phyloP scores from a whole-genome alignment of 2,888 invertebrate genomes.

The Nephrotoma appendiculata region DNA sequence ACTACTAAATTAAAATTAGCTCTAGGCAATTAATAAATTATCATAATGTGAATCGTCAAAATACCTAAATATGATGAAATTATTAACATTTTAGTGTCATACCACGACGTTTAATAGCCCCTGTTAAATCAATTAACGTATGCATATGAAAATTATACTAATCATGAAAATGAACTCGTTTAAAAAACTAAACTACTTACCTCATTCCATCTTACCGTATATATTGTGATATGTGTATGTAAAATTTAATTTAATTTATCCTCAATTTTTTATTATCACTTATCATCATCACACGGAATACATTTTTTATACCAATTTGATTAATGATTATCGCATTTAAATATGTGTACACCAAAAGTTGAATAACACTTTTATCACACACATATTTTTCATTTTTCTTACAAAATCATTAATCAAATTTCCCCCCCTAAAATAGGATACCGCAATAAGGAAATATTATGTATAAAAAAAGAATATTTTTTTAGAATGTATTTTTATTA shows the following conservation, averaged over 20 bases:
- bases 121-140: neutral
- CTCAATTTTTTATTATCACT: neutral
- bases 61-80: neutral
- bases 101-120: neutral
- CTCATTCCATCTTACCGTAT: neutral
- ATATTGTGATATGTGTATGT: neutral
- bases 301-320: neutral
- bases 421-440: neutral
- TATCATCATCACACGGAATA: neutral
- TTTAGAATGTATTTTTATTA: constrained; percentile 3
- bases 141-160: neutral
- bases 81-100: neutral
- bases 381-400: neutral
- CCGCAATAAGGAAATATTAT: neutral
- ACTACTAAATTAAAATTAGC: no score
- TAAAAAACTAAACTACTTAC: neutral
- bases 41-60: neutral
- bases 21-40: no score
- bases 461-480: neutral
- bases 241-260: neutral
- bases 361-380: neutral
- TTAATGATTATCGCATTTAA: neutral
- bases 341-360: neutral
- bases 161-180: neutral
- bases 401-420: neutral